Evolutionary conservation across 2,113 vertebrate species (phyloP).

Genomic region (Oryzias melastigma): DNA sequence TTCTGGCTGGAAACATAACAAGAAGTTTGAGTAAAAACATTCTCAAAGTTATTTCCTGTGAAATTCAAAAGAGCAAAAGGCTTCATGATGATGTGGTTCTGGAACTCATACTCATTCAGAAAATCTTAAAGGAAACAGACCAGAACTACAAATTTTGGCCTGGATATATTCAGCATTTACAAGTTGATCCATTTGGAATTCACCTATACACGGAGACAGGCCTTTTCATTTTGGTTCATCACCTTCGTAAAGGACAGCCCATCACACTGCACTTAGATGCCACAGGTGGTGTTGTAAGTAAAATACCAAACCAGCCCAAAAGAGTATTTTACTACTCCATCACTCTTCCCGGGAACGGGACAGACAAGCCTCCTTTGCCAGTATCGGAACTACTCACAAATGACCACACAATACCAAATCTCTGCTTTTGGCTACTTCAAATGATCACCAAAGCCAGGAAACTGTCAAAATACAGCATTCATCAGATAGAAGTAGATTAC

Average conservation of each 20-base stretch:
- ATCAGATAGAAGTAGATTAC: neutral
- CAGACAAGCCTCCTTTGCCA: neutral
- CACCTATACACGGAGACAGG: neutral
- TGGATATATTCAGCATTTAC: neutral
- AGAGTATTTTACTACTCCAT: neutral
- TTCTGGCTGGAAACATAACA: no score
- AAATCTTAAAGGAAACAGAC: no score
- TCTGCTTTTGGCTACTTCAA: neutral
- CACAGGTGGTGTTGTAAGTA: neutral
- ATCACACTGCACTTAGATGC: neutral
- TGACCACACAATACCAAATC: neutral
- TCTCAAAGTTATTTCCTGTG: no score
- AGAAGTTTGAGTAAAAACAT: no score
- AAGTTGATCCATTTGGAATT: neutral
- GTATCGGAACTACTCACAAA: neutral
- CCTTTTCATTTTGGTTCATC: neutral
- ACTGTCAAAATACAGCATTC: neutral
- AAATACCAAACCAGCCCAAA: neutral
- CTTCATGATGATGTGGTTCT: no score
- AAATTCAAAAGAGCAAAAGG: no score
- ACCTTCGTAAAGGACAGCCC: neutral
- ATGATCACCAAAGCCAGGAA: neutral
- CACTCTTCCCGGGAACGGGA: neutral
- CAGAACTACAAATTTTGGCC: neutral
- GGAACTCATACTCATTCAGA: no score